Conservation (phyloP, 2,113 vertebrate genomes). For the Ranitomeya imitator region DNA sequence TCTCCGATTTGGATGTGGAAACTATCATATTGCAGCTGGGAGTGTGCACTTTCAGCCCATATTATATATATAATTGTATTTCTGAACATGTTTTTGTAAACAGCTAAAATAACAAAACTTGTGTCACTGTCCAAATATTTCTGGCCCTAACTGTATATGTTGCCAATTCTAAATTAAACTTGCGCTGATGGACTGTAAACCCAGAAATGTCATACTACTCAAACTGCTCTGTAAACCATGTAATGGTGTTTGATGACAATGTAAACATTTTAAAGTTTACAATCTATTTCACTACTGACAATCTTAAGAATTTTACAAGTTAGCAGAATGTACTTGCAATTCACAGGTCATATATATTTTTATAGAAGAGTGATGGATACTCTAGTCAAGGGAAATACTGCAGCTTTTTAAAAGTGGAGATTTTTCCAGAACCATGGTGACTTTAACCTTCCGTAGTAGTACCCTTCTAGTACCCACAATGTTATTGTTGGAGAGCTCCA, state of each 20-base stretch:
- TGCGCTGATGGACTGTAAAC: not conserved
- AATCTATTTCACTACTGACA: not conserved
- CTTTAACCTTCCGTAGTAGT: not conserved
- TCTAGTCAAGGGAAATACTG: not conserved
- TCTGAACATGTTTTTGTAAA: too few relatives aligned
- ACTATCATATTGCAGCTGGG: too few relatives aligned
- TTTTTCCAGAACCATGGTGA: not conserved
- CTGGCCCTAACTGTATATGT: too few relatives aligned
- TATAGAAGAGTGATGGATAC: constrained; percentile 22
- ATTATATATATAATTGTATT: too few relatives aligned
- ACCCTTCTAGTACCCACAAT: too few relatives aligned
- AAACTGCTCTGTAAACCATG: constrained; percentile 5
- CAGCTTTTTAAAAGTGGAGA: constrained; percentile 22
- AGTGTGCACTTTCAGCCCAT: too few relatives aligned
- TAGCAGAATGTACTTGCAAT: not conserved
- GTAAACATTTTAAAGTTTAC: not conserved
- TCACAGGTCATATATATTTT: not conserved
- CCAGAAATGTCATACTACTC: not conserved
- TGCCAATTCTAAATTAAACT: constrained; percentile 6
- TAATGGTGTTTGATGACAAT: constrained; percentile 4
- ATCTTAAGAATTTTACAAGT: not conserved
- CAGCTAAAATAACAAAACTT: too few relatives aligned
- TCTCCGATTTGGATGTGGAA: too few relatives aligned
- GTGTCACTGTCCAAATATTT: too few relatives aligned
- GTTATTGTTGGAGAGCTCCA: constrained; percentile 41